Percentiles rank a stretch among this genome's conserved stretches.
phyloP scores from a whole-genome alignment of 2,888 invertebrate genomes.

The Eupsilia transversa region DNA sequence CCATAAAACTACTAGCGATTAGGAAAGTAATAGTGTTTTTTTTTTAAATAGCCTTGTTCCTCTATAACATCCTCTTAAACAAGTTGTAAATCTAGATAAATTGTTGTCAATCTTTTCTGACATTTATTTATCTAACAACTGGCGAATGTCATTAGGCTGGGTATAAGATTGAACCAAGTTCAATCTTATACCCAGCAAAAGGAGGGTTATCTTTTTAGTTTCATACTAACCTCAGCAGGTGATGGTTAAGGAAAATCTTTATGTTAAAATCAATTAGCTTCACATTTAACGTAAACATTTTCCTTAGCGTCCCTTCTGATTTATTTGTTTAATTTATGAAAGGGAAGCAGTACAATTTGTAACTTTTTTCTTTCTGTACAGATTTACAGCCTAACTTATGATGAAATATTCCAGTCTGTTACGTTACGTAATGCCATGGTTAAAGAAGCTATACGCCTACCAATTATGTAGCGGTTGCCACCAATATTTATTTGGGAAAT shows the following conservation, averaged over 20 bases:
- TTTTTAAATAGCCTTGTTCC: background rate
- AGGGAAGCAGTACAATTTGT: conserved; percentile 12
- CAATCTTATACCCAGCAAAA: background rate
- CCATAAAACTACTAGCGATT: background rate
- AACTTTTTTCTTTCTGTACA: background rate
- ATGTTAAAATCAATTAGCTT: background rate
- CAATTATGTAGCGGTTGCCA: background rate
- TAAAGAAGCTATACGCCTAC: background rate
- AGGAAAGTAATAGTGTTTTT: background rate
- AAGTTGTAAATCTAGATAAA: background rate
- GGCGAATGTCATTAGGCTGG: background rate
- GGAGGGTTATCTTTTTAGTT: background rate
- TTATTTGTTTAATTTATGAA: conserved; percentile 3
- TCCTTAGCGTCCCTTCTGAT: background rate
- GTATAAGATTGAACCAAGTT: too few relatives aligned
- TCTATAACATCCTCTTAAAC: background rate
- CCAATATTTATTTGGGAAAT: background rate
- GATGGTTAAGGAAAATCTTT: background rate
- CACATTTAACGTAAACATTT: conserved; percentile 3
- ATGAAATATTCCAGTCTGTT: background rate
- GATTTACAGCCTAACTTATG: background rate
- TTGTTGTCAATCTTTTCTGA: background rate
- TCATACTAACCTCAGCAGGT: background rate
- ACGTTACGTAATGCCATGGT: background rate
- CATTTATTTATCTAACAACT: background rate